Evolutionary conservation across 2,113 vertebrate genomes (phyloP).

Genomic region (Burhinus bistriatus): DNA sequence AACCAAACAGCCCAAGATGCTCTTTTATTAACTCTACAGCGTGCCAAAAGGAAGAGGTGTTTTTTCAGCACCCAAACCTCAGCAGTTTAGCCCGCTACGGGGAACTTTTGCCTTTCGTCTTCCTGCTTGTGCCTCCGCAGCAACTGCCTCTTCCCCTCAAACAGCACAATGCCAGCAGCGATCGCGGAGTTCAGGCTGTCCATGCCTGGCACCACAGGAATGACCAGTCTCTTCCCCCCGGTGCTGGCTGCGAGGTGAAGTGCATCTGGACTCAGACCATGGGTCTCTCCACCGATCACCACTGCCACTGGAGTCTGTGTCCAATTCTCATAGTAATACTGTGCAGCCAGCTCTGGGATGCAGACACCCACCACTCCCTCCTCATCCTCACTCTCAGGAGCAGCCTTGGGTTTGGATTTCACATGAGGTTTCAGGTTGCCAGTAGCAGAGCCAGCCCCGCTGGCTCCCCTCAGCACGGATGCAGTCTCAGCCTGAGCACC

Average conservation of each 20-base stretch:
- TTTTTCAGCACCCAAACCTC: background rate
- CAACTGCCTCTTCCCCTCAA: conserved; percentile 88
- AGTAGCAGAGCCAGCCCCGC: conserved; percentile 68
- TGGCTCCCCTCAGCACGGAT: background rate
- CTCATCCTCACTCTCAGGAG: background rate
- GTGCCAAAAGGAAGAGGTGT: background rate
- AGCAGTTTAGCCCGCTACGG: background rate
- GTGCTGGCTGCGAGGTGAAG: conserved; percentile 78
- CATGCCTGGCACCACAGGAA: conserved; percentile 81
- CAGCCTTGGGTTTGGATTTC: background rate
- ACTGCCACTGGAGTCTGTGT: conserved; percentile 75
- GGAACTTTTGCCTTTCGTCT: background rate
- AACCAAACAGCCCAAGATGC: background rate
- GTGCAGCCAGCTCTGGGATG: conserved; percentile 69
- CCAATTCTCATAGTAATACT: conserved; percentile 82
- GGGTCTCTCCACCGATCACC: conserved; percentile 88
- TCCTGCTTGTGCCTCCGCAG: background rate
- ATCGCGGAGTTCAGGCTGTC: conserved; percentile 92
- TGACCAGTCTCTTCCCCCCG: conserved; percentile 76
- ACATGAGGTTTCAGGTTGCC: background rate
- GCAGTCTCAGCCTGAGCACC: fast-evolving
- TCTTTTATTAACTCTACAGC: background rate
- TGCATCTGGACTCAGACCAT: conserved; percentile 82
- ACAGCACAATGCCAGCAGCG: conserved; percentile 87
- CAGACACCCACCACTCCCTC: background rate